Conservation (phyloP, 2,888 invertebrate species). For the Horisme vitalbata region DNA sequence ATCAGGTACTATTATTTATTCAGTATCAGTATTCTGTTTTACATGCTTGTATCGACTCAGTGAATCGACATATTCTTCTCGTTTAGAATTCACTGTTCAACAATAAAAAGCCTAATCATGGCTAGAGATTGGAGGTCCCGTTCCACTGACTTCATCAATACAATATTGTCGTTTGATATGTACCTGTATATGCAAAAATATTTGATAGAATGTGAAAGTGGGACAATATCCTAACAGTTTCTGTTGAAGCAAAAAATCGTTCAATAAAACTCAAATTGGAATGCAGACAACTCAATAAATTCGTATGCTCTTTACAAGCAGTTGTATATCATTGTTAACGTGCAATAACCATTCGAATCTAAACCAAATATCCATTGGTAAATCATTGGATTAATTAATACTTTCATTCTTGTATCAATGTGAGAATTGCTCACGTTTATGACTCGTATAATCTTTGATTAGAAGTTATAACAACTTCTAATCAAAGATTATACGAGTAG, state of each 20-base stretch:
- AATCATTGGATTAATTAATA: no score
- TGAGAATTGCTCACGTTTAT: no score
- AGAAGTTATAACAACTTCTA: no score
- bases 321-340: conserved; percentile 1
- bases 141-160: conserved; percentile 26
- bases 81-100: neutral
- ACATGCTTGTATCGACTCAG: no score
- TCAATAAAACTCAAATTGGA: conserved; percentile 18
- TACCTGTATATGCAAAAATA: conserved; percentile 23
- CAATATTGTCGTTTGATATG: conserved; percentile 22
- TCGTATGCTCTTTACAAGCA: conserved; percentile 1
- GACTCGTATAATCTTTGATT: no score
- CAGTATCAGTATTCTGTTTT: no score
- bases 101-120: conserved; percentile 25
- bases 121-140: conserved; percentile 22
- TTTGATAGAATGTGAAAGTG: conserved; percentile 27
- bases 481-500: no score
- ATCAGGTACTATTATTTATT: no score
- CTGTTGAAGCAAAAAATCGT: conserved; percentile 12
- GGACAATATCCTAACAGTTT: conserved; percentile 20
- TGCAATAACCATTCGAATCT: conserved; percentile 8
- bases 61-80: conserved; percentile 1
- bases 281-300: conserved; percentile 3
- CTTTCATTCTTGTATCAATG: no score
- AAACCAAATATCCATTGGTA: neutral